Base-by-base conservation (phyloP, 2,113 vertebrate genomes). In the Fukomys damarensis region DNA sequence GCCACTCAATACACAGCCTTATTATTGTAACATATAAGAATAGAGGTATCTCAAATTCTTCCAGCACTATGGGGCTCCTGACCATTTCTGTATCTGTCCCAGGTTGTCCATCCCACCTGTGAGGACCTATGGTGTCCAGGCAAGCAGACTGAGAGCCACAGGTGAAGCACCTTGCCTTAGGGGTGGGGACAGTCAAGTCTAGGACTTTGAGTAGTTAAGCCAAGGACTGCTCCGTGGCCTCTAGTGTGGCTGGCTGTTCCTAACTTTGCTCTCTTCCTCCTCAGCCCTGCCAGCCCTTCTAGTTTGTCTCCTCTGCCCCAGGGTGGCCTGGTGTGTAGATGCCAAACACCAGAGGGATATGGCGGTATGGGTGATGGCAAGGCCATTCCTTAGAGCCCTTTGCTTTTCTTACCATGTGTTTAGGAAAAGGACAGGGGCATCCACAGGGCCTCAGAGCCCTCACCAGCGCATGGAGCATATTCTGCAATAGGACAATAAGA, bases 321-420 rank as follows among this genome's bases (percentile, higher is more conserved):
- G 52, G 49, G 35, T 77, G 72, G 20, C 86, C 54, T 65, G 30
- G n/a, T 59, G 17, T 63, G 16, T 30, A 17, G 72, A 30, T 49
- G 43, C 70, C 41, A 65, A 46, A 32, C 61, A 43, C 14, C 0
- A 0, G 32, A 77, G 9, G 74, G 2, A 20, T 24, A 72, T 86
- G 63, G 91, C 32, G 4, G 30, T 49, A 28, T 38, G 52, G 74
- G 43, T 84, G 56, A 76, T 79, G 58, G 63, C 70, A 94, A n/a
- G 86, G 68, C 80, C 63, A 16, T 66, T 93, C 91, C 93, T 93
- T 72, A 66, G 89, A 94, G 89, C 38, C 58, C 81, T 68, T 65
- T 68, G 93, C 63, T 89, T 93, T 92, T 86, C 90, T 76, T 56
- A 54, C 46, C 46, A 2, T 63, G 87, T 86, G 52, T 82, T 81